Evolutionary conservation across 2,113 vertebrate genomes (phyloP), one percentile per base, ranked within the genome.

Genomic region (Atrichornis clamosus): DNA sequence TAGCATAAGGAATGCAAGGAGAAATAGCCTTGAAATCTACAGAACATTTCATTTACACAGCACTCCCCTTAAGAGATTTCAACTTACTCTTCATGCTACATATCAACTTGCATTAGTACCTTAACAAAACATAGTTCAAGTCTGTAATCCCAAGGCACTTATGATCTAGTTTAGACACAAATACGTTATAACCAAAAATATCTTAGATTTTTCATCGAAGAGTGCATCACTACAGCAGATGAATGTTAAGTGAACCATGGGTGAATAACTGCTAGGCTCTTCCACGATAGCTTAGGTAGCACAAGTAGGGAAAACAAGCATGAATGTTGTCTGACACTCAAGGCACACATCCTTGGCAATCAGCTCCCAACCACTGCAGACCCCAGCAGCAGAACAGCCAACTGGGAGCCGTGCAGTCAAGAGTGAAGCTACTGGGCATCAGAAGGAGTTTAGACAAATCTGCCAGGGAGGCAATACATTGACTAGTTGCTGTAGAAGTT

Each of bases 391-490:
- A 6, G 9, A 83, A 65, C 0, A 0, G 52, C 30, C 3, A 93
- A 39, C 23, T n/a, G 42, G 53, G 26, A 82, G 49, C 33, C 4
- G 1, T 1, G 0, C 0, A 28, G 19, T 8, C 44, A 41, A 46
- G 35, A 67, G 33, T 6, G 13, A 82, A 79, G 62, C 35, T 42
- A 15, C 16, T 6, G 23, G 6, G 15, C n/a, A 37, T 7, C 70
- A n/a, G 42, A 67, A 77, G 5, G 37, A 87, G 35, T 21, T 93
- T 5, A 41, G 23, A 47, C 21, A 46, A 62, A 47, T 22, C 37
- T 70, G 15, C 5, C 47, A 11, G 68, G 73, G 22, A 14, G 10
- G 26, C 23, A 56, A 52, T 18, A 46, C 33, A 60, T 16, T 0
- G 1, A 55, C 23, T 37, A 80, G 18, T 1, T 49, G 28, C n/a